Percentiles rank a stretch among this genome's conserved stretches.
These are phyloP conservation scores for Petromus typicus DNA, from an alignment of 2,113 vertebrate species.

Conservation along the genomic window DNA sequence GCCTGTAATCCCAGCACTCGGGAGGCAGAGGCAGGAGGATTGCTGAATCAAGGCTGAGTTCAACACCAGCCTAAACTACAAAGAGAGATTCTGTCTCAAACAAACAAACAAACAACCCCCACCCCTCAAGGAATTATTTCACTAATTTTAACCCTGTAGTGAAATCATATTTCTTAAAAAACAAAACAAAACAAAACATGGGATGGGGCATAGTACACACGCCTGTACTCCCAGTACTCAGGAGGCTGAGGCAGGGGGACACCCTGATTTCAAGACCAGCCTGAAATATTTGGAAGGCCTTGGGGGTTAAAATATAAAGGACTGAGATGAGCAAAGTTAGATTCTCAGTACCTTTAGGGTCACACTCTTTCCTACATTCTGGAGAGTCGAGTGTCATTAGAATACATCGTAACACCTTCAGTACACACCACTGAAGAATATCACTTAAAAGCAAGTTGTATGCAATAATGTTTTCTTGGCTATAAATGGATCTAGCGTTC, in stretches of 20 bases:
- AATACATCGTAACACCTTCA: constrained; percentile 1
- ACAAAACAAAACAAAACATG: no score
- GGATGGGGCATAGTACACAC: background rate
- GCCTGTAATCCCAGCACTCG: no score
- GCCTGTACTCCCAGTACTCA: background rate
- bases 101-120: background rate
- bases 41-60: no score
- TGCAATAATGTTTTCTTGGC: constrained; percentile 21
- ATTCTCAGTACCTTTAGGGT: background rate
- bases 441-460: constrained; percentile 59
- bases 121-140: background rate
- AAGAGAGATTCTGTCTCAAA: no score
- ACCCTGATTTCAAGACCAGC: background rate
- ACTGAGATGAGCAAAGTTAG: background rate
- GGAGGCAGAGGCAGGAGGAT: no score
- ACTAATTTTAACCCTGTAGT: constrained; percentile 7
- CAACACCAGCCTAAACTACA: no score
- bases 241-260: background rate
- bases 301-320: background rate
- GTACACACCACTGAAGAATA: background rate
- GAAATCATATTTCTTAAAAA: constrained; percentile 18
- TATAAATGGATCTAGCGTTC: background rate
- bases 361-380: background rate
- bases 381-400: background rate
- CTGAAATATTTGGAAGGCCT: background rate